A percentile compares a stretch with the other conserved stretches of the same genome.
Conservation (phyloP, 1,140 invertebrate species). For the Panagrolaimus sp. region DNA sequence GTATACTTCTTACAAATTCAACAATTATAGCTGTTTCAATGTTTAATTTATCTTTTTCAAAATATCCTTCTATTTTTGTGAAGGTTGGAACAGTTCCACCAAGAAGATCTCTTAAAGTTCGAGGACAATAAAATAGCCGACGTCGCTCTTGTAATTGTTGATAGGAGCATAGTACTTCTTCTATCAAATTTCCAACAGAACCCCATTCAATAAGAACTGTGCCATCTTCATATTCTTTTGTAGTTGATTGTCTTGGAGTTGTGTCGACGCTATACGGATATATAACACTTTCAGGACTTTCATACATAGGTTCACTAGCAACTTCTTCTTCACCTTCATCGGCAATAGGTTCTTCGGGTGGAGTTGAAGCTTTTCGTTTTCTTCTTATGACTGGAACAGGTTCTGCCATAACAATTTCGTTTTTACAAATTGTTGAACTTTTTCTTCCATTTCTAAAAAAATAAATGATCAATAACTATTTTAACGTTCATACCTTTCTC, state of each 20-base stretch:
- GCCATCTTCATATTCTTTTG: not conserved
- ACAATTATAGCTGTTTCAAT: not conserved
- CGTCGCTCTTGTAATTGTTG: conserved; percentile 17
- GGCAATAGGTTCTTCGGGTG: too few relatives aligned
- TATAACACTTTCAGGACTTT: too few relatives aligned
- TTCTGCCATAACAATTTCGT: too few relatives aligned
- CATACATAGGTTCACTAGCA: too few relatives aligned
- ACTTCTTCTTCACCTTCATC: too few relatives aligned
- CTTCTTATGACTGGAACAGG: too few relatives aligned
- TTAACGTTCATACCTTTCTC: too few relatives aligned
- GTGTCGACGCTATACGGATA: not conserved
- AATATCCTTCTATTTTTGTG: not conserved
- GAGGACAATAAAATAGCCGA: conserved; percentile 9
- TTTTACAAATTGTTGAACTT: too few relatives aligned
- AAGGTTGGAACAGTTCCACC: not conserved
- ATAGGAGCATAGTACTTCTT: conserved; percentile 14
- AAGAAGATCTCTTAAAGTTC: not conserved
- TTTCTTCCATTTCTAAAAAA: too few relatives aligned
- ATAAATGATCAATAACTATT: too few relatives aligned
- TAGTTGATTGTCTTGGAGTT: not conserved
- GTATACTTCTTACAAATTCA: conserved; percentile 1
- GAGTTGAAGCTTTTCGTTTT: too few relatives aligned
- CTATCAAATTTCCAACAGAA: conserved; percentile 10
- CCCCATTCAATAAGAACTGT: not conserved
- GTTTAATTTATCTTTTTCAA: not conserved